phyloP scores from a whole-genome alignment of 2,113 vertebrate genomes.

The Lutjanus erythropterus region DNA sequence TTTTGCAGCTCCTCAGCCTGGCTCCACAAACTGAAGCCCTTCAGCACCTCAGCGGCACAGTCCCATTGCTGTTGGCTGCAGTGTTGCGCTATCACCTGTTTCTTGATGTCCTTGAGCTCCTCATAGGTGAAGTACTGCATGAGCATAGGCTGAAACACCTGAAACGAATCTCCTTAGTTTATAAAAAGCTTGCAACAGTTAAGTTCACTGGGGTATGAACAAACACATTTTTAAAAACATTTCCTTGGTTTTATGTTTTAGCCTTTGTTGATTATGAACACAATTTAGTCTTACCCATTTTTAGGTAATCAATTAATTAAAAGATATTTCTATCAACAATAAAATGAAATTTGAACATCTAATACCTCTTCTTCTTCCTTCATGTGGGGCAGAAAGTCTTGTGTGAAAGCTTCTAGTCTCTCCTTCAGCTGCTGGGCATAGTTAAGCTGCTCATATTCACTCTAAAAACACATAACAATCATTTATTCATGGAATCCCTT shows the following conservation, averaged over 20 bases:
- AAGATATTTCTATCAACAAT: not conserved
- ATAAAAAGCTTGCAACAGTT: slow-evolving; percentile 11
- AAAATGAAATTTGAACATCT: not conserved
- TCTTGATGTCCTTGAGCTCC: slow-evolving; percentile 98
- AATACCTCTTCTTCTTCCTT: slow-evolving; percentile 98
- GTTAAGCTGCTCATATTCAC: slow-evolving; percentile 97
- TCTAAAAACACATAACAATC: slow-evolving; percentile 81
- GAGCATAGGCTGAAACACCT: slow-evolving; percentile 99
- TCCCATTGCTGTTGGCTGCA: slow-evolving; percentile 89
- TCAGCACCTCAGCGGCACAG: slow-evolving; percentile 87
- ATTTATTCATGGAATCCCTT: not conserved
- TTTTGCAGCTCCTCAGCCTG: slow-evolving; percentile 95
- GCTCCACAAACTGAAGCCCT: slow-evolving; percentile 91
- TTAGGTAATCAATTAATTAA: not conserved
- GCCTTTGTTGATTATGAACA: not conserved
- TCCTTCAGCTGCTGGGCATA: slow-evolving; percentile 98
- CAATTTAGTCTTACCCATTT: slow-evolving; percentile 26
- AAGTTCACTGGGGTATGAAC: not conserved
- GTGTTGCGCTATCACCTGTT: slow-evolving; percentile 97
- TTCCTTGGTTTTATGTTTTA: not conserved
- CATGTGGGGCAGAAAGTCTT: slow-evolving; percentile 99
- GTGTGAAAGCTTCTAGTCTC: slow-evolving; percentile 95
- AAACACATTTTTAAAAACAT: not conserved
- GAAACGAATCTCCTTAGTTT: slow-evolving; percentile 49
- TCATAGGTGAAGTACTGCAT: slow-evolving; percentile 99